A percentile compares a stretch with the other conserved stretches of the same genome.
phyloP scores from a whole-genome alignment of 1,140 invertebrate species.

The Eurosta solidaginis region DNA sequence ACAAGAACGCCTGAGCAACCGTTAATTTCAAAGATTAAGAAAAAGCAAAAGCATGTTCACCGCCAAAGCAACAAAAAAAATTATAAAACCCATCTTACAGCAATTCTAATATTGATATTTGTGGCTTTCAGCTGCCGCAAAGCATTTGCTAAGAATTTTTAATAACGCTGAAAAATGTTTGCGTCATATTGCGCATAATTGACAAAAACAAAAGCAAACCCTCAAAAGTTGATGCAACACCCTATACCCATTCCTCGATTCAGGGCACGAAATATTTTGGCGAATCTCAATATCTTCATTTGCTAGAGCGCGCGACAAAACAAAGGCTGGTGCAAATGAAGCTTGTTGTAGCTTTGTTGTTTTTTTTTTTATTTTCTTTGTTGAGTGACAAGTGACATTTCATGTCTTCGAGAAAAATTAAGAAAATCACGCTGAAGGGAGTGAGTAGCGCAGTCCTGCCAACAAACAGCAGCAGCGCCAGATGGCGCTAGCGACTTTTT shows the following conservation, averaged over 20 bases:
- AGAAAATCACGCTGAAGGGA: not conserved
- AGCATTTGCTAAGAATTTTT: not conserved
- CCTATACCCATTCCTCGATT: not conserved
- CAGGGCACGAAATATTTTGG: no score
- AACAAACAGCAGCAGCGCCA: not conserved
- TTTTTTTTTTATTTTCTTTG: no score
- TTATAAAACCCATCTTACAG: not conserved
- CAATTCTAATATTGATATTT: slow-evolving; percentile 15
- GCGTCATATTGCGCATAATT: not conserved
- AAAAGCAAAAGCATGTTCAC: not conserved
- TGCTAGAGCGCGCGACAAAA: not conserved
- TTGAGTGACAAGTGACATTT: slow-evolving; percentile 21
- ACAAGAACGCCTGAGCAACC: not conserved
- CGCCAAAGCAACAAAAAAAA: not conserved
- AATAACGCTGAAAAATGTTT: slow-evolving; percentile 14
- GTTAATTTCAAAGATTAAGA: slow-evolving; percentile 9
- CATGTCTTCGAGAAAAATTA: slow-evolving; percentile 15
- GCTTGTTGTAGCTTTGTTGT: not conserved
- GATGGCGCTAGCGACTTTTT: not conserved
- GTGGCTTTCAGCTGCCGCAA: not conserved
- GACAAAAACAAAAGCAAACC: not conserved
- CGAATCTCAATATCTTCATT: not conserved
- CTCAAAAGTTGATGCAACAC: not conserved
- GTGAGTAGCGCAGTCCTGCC: not conserved
- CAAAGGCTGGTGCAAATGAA: not conserved